Conservation (phyloP, 2,888 invertebrate species). For the Craniophora ligustri region DNA sequence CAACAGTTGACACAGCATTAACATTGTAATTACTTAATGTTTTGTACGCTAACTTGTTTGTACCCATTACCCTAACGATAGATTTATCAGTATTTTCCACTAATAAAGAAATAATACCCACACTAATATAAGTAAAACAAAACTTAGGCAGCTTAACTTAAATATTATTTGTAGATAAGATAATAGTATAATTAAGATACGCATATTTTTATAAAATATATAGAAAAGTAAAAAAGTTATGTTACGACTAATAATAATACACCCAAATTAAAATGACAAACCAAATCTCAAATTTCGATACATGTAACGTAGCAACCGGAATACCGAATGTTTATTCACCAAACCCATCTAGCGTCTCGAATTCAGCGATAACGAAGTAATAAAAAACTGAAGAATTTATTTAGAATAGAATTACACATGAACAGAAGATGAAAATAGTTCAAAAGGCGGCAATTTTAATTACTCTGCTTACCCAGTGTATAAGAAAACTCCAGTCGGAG, state of each 20-base stretch:
- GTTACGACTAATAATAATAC: not conserved
- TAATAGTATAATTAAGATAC: no score
- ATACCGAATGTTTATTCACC: slow-evolving; percentile 33
- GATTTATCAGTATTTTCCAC: no score
- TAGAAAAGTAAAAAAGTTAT: no score
- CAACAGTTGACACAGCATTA: no score
- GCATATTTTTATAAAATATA: no score
- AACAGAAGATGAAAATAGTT: slow-evolving; percentile 39
- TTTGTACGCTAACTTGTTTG: not conserved
- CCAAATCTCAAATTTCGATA: not conserved
- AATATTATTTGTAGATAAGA: no score
- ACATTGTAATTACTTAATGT: not conserved
- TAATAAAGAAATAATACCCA: no score
- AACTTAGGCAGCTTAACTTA: no score
- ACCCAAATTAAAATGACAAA: not conserved
- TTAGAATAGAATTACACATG: slow-evolving; percentile 26
- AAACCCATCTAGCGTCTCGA: slow-evolving; percentile 43
- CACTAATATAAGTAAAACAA: no score
- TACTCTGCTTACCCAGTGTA: slow-evolving; percentile 89
- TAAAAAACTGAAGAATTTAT: slow-evolving; percentile 36
- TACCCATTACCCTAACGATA: not conserved
- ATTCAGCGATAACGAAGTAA: slow-evolving; percentile 50
- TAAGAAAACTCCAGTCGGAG: slow-evolving; percentile 93
- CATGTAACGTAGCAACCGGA: slow-evolving; percentile 9
- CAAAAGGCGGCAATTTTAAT: slow-evolving; percentile 69